Percentiles rank a stretch among this genome's conserved stretches.
Conservation (phyloP, 2,797 vertebrate genomes). For the Botia almorhae region DNA sequence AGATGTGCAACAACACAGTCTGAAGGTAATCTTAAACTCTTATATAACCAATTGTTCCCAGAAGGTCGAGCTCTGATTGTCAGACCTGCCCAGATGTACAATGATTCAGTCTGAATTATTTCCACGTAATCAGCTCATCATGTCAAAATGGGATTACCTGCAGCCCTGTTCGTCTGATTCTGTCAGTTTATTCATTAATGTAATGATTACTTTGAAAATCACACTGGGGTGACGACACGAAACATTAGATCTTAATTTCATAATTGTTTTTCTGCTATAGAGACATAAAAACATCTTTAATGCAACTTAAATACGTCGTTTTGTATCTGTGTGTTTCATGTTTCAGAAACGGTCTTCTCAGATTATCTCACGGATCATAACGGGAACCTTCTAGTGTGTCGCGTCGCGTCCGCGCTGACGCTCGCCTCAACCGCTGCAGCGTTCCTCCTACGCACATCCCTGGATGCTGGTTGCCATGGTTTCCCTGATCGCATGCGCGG, state of each 20-base stretch:
- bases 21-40: too few relatives aligned
- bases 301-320: too few relatives aligned
- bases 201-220: not conserved
- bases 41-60: too few relatives aligned
- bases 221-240: not conserved
- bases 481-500: slow-evolving; percentile 91
- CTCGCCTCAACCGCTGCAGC: slow-evolving; percentile 33
- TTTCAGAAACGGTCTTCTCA: too few relatives aligned
- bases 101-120: slow-evolving; percentile 7
- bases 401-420: slow-evolving; percentile 32
- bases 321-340: too few relatives aligned
- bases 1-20: too few relatives aligned
- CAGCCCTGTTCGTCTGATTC: slow-evolving; percentile 13
- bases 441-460: slow-evolving; percentile 78
- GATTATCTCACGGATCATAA: not conserved
- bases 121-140: slow-evolving; percentile 16
- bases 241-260: too few relatives aligned
- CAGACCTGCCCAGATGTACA: slow-evolving; percentile 1
- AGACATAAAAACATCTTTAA: too few relatives aligned
- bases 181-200: slow-evolving; percentile 15
- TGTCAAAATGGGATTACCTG: slow-evolving; percentile 2
- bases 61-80: not conserved
- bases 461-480: slow-evolving; percentile 92
- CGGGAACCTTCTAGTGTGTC: not conserved
- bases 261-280: too few relatives aligned